A percentile compares a stretch with the other conserved stretches of the same genome.
phyloP scores from a whole-genome alignment of 2,888 invertebrate species.

The Branchellion lobata region DNA sequence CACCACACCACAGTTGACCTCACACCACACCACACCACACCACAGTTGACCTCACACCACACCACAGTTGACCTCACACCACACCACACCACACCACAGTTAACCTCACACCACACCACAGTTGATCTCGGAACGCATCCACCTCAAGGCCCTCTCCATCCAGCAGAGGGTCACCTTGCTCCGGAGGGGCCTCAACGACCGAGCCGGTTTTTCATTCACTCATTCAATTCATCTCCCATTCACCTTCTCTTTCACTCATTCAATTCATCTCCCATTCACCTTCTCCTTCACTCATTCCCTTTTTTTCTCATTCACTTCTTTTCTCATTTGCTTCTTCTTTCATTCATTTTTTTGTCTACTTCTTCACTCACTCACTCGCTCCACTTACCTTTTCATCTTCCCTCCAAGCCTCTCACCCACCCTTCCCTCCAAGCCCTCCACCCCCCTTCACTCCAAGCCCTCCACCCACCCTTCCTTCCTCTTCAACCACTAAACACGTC shows the following conservation, averaged over 20 bases:
- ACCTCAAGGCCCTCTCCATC: conserved; percentile 68
- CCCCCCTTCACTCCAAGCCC: neutral
- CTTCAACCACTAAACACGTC: neutral
- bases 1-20: too few relatives aligned
- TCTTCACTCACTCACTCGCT: neutral
- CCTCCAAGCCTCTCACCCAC: neutral
- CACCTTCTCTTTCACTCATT: neutral
- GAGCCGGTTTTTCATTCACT: conserved; percentile 59
- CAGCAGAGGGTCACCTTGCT: conserved; percentile 69
- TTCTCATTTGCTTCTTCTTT: neutral
- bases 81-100: too few relatives aligned
- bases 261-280: neutral
- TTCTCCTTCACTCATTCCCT: neutral
- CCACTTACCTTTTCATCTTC: neutral
- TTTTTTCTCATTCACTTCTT: neutral
- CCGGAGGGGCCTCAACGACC: conserved; percentile 70
- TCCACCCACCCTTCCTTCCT: neutral
- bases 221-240: neutral
- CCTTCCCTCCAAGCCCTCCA: neutral
- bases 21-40: too few relatives aligned
- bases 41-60: too few relatives aligned
- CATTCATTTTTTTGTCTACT: neutral
- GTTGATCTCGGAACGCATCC: conserved; percentile 65
- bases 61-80: too few relatives aligned
- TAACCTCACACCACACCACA: too few relatives aligned